These are phyloP conservation scores for Choreutis nemorana DNA, from an alignment of 2,888 invertebrate genomes.

Conservation along the genomic window DNA sequence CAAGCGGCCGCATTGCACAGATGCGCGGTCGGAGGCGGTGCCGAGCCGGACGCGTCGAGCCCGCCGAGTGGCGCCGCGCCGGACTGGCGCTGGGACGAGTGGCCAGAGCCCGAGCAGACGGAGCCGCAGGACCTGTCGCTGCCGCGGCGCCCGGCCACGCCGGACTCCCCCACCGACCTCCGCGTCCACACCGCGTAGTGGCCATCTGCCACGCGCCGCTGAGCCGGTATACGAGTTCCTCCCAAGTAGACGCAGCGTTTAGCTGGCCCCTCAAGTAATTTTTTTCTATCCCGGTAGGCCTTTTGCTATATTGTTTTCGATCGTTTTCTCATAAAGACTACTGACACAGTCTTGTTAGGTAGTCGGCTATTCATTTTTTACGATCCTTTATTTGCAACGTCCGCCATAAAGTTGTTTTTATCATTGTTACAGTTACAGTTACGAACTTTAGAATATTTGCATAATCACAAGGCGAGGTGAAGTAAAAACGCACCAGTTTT, in stretches of 20 bases:
- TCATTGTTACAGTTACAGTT: constrained; percentile 51
- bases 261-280: constrained; percentile 3
- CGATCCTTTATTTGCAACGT: constrained; percentile 38
- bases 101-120: constrained; percentile 84
- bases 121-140: constrained; percentile 92
- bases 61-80: constrained; percentile 49
- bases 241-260: constrained; percentile 56
- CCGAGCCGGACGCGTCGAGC: constrained; percentile 46
- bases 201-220: constrained; percentile 34
- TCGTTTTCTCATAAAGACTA: constrained; percentile 26
- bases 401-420: constrained; percentile 40
- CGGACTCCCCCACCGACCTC: constrained; percentile 58
- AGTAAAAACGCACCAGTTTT: constrained; percentile 49
- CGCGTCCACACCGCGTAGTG: constrained; percentile 58
- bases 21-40: constrained; percentile 67
- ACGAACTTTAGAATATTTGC: constrained; percentile 58
- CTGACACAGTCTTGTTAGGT: constrained; percentile 39
- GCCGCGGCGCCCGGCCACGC: constrained; percentile 59
- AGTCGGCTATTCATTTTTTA: constrained; percentile 44
- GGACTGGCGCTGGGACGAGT: constrained; percentile 57
- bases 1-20: constrained; percentile 90
- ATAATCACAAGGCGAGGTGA: constrained; percentile 54
- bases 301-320: constrained; percentile 6
- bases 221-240: constrained; percentile 83
- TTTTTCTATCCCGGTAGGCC: constrained; percentile 7